These are phyloP conservation scores for Pseudotriccus pelzelni DNA, from an alignment of 2,797 vertebrate genomes.

Conservation along the genomic window DNA sequence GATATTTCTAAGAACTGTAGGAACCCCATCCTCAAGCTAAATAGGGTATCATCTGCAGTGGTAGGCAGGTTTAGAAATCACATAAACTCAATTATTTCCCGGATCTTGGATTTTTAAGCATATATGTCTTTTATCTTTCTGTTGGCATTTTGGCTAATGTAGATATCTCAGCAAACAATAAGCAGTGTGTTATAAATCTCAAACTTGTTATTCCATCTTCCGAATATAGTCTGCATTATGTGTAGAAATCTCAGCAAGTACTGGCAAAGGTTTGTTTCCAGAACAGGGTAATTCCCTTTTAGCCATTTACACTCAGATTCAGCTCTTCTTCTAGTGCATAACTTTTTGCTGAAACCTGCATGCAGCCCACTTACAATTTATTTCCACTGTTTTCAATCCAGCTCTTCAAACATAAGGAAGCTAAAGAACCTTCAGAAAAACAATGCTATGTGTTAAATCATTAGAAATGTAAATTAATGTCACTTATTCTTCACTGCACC, in stretches of 20 bases:
- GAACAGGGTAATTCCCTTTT: not conserved
- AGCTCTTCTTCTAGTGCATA: not conserved
- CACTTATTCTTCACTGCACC: not conserved
- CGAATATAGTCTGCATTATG: not conserved
- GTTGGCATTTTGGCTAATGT: not conserved
- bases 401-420: not conserved
- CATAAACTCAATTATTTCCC: not conserved
- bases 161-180: not conserved
- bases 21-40: not conserved
- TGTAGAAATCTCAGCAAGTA: not conserved
- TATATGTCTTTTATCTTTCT: not conserved
- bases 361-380: not conserved
- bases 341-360: not conserved
- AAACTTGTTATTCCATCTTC: not conserved
- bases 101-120: not conserved
- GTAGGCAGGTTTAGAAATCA: not conserved
- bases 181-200: not conserved
- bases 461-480: not conserved
- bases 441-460: accelerated
- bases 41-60: not conserved
- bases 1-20: not conserved
- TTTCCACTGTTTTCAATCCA: not conserved
- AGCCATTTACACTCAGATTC: not conserved
- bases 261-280: not conserved
- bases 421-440: not conserved